Conservation (phyloP, 2,113 vertebrate species). For the Grus americana region DNA sequence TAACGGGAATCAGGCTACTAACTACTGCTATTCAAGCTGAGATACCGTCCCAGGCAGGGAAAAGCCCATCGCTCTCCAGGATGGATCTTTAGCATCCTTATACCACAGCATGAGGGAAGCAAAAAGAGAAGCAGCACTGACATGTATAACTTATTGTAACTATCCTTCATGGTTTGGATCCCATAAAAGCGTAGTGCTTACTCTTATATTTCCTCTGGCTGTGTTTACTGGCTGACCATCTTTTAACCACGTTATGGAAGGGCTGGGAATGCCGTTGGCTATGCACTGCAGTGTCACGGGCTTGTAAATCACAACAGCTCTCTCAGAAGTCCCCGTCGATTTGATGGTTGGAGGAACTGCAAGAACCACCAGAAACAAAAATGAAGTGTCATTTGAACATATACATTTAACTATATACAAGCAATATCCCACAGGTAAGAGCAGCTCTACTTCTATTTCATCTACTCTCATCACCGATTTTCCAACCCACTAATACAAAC, state of each 20-base stretch:
- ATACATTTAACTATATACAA: neutral
- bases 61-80: neutral
- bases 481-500: neutral
- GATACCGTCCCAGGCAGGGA: neutral
- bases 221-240: constrained; percentile 88
- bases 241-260: constrained; percentile 94
- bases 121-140: neutral
- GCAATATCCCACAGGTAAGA: neutral
- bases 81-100: neutral
- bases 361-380: constrained; percentile 28
- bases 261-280: constrained; percentile 87
- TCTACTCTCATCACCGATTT: neutral
- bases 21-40: neutral
- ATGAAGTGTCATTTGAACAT: neutral
- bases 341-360: constrained; percentile 91
- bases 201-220: constrained; percentile 83
- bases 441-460: neutral
- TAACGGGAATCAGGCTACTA: neutral
- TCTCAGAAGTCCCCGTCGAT: constrained; percentile 78
- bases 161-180: neutral
- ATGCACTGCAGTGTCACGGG: constrained; percentile 85
- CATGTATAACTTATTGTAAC: neutral
- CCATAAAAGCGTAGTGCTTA: constrained; percentile 58
- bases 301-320: constrained; percentile 84
- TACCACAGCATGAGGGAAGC: neutral